Evolutionary conservation across 2,888 invertebrate species (phyloP).

Genomic region (Osedax frankpressi): DNA sequence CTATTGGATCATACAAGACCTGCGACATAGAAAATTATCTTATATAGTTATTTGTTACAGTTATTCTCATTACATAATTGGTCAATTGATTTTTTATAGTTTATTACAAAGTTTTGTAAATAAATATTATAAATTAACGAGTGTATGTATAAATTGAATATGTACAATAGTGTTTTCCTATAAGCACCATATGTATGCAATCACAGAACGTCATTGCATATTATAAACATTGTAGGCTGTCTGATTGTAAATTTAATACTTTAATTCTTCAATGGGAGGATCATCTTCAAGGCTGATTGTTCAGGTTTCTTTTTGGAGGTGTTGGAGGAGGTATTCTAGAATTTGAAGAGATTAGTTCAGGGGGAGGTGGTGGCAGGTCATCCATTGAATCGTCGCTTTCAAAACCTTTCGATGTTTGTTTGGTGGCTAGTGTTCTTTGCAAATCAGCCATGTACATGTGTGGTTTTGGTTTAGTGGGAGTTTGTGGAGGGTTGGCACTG

Average conservation of each 20-base stretch:
- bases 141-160: not conserved
- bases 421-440: constrained; percentile 24
- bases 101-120: not conserved
- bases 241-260: too few species aligned
- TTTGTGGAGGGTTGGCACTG: not conserved
- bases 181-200: not conserved
- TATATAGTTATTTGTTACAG: not conserved
- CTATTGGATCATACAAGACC: constrained; percentile 14
- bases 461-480: not conserved
- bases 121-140: not conserved
- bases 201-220: not conserved
- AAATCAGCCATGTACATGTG: constrained; percentile 22
- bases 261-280: too few species aligned
- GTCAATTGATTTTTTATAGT: not conserved
- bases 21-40: not conserved
- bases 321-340: constrained; percentile 17
- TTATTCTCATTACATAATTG: not conserved
- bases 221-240: too few species aligned
- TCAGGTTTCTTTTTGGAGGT: constrained; percentile 22
- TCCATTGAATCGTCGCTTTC: constrained; percentile 8
- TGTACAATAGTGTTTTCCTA: not conserved
- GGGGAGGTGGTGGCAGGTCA: constrained; percentile 23
- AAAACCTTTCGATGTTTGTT: constrained; percentile 20
- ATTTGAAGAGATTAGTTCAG: constrained; percentile 22
- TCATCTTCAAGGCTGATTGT: too few species aligned